phyloP scores from a whole-genome alignment of 1,140 invertebrate species.

The Aplysia californica region DNA sequence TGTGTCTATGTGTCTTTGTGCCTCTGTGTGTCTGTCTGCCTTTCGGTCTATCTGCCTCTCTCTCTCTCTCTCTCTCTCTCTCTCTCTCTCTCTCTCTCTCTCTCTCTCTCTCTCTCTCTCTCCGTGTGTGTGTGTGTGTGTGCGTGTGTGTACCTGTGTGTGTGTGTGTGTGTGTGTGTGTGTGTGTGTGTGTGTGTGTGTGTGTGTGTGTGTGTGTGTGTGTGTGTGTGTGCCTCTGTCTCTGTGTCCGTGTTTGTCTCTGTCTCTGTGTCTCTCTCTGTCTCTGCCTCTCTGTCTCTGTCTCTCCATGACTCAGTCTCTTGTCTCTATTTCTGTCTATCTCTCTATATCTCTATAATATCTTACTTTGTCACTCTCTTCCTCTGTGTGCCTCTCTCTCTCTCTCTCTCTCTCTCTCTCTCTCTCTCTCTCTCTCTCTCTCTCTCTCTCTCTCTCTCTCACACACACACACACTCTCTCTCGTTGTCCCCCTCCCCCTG shows the following conservation, averaged over 20 bases:
- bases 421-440: neutral
- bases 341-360: neutral
- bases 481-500: neutral
- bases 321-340: neutral
- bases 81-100: neutral
- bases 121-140: neutral
- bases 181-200: neutral
- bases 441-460: neutral
- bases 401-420: neutral
- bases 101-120: neutral
- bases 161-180: constrained; percentile 2
- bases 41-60: neutral
- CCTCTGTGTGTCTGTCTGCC: constrained; percentile 1
- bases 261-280: neutral
- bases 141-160: neutral
- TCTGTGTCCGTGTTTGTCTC: constrained; percentile 8
- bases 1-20: neutral
- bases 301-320: neutral
- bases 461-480: neutral
- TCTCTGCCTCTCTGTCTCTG: neutral
- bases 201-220: neutral
- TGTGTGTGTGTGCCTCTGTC: neutral
- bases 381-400: neutral
- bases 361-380: constrained; percentile 1
- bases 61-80: constrained; percentile 18